Base-by-base conservation (phyloP, 2,888 invertebrate species). In the Notocelia uddmanniana region DNA sequence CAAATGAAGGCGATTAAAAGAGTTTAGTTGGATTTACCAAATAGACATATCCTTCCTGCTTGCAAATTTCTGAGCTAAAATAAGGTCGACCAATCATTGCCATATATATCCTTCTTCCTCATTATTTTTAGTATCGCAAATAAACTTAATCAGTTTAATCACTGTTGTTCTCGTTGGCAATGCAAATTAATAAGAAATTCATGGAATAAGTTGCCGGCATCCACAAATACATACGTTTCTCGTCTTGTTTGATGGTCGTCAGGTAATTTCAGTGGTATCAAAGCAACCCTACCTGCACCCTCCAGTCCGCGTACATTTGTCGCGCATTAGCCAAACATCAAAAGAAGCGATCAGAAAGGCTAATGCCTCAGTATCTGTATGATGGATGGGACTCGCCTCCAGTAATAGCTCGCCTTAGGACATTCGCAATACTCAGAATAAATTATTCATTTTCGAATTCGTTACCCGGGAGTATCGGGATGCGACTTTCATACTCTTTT, bases 311-410 rank as follows among this genome's bases (percentile, higher is more conserved):
- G 76, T 74, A 73, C 76, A 84, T 85, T 45, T 80, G 83, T 78
- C 76, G 75, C 80, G 73, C 85, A 85, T 84, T 83, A 85, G 78
- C 76, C 74, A 76, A 80, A 81, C 84, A 84, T 86, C 83, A 81
- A 80, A 80, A 79, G 80, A 77, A 75, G 74, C 70, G 75, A 81
- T 78, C 77, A 77, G 74, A 74, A 72, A 71, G 74, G 76, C 77
- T 78, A 78, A 76, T 75, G 74, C 67, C 73, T 71, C 66, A 55
- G 74, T 76, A 79, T 77, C 75, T 74, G 57, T 59, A 74, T 79
- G 78, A 80, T 78, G 76, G 78, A 81, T 79, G 78, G 74, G 75
- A 74, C 57, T 54, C 60, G 69, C 74, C 63, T 63, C 58, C 68
- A 41, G 26, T 73, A 69, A 73, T 69, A 57, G 62, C 69, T 62